Evolutionary conservation across 2,888 invertebrate species (phyloP).

Genomic region (Flabesymbios commensalis): DNA sequence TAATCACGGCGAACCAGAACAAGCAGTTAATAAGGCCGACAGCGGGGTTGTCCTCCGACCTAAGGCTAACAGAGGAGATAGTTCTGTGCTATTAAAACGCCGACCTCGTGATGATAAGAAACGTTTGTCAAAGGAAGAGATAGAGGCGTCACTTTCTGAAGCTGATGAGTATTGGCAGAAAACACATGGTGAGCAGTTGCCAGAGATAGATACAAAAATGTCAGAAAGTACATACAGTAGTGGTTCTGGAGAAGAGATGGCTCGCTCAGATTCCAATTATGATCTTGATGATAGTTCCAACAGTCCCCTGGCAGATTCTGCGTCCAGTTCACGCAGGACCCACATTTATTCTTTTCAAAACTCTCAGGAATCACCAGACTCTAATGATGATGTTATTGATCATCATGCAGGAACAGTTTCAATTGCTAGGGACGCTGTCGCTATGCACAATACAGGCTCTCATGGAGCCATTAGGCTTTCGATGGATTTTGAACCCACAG

Average conservation of each 20-base stretch:
- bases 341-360: no score
- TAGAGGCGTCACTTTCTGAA: slow-evolving; percentile 27
- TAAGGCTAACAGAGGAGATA: background rate
- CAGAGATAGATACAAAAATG: slow-evolving; percentile 19
- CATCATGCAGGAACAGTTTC: no score
- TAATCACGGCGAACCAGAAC: no score
- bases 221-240: slow-evolving; percentile 31
- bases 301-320: background rate
- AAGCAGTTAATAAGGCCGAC: no score
- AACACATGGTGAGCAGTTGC: slow-evolving; percentile 12
- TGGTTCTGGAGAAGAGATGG: slow-evolving; percentile 36
- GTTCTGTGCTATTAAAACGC: slow-evolving; percentile 24
- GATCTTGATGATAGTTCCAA: slow-evolving; percentile 14
- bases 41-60: background rate
- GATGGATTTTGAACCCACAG: no score
- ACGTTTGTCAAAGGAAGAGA: slow-evolving; percentile 27
- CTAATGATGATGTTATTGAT: no score
- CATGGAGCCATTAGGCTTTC: no score
- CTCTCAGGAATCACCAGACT: no score
- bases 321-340: no score
- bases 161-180: slow-evolving; percentile 31
- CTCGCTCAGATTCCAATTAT: slow-evolving; percentile 24
- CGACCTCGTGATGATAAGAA: slow-evolving; percentile 20
- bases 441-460: no score
- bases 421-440: no score